Evolutionary conservation across 2,113 vertebrate species (phyloP).

Genomic region (Anolis sagrei): DNA sequence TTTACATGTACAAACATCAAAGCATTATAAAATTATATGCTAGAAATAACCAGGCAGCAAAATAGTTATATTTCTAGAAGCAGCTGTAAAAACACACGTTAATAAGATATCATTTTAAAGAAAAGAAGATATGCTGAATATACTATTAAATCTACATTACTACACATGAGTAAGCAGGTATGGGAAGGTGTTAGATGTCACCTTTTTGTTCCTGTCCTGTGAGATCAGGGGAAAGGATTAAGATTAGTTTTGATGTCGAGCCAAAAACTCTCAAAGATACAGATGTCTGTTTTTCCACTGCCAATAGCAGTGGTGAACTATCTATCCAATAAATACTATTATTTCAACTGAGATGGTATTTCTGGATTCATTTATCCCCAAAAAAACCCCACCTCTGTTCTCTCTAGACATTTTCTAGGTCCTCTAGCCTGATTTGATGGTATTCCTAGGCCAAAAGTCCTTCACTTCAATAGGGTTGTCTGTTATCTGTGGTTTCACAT

Average conservation of each 20-base stretch:
- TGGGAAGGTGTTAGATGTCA: too few species aligned
- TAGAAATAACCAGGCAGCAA: slow-evolving; percentile 43
- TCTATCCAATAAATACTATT: too few species aligned
- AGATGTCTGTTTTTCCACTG: too few species aligned
- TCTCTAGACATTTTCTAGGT: too few species aligned
- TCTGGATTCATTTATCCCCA: too few species aligned
- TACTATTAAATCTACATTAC: slow-evolving; percentile 56
- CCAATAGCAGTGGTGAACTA: too few species aligned
- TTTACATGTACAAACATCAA: slow-evolving; percentile 43
- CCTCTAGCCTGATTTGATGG: too few species aligned
- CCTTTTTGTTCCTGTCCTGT: background rate
- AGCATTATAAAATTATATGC: slow-evolving; percentile 39
- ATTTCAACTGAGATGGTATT: too few species aligned
- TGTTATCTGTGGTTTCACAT: too few species aligned
- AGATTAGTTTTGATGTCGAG: slow-evolving; percentile 25
- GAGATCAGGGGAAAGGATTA: background rate
- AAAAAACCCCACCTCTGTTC: too few species aligned
- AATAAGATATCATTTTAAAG: slow-evolving; percentile 60
- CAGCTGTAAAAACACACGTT: slow-evolving; percentile 75
- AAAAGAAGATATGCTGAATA: slow-evolving; percentile 44
- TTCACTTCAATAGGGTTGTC: too few species aligned
- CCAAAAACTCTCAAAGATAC: slow-evolving; percentile 26
- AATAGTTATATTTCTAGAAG: slow-evolving; percentile 59
- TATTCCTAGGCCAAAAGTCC: too few species aligned
- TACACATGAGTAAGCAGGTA: slow-evolving; percentile 25